Conservation (phyloP, 1,140 invertebrate species). For the Phortica variegata region DNA sequence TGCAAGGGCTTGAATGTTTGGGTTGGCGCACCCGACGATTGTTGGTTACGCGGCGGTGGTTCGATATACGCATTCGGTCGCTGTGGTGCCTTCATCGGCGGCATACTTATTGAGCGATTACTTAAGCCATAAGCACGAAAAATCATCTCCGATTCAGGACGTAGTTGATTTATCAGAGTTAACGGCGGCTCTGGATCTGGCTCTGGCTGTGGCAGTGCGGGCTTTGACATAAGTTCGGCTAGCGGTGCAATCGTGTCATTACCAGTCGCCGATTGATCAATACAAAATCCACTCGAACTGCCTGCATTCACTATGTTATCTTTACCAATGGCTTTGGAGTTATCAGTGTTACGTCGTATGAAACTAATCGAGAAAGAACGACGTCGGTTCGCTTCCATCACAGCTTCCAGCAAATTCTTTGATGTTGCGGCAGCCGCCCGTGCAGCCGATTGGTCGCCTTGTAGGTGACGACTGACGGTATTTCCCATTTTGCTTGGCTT, state of each 20-base stretch:
- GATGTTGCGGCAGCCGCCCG: conserved; percentile 9
- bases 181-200: not conserved
- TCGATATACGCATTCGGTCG: conserved; percentile 21
- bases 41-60: conserved; percentile 20
- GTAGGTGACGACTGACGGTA: too few species aligned
- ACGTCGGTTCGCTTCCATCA: conserved; percentile 25
- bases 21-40: conserved; percentile 3
- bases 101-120: conserved; percentile 27
- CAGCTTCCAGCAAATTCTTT: conserved; percentile 16
- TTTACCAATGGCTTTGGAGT: not conserved
- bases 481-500: not conserved
- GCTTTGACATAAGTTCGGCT: too few species aligned
- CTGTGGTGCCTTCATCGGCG: conserved; percentile 10
- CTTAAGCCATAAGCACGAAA: not conserved
- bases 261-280: conserved; percentile 4
- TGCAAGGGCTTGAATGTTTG: not conserved
- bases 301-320: not conserved
- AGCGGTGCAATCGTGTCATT: not conserved
- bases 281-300: conserved; percentile 9
- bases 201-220: not conserved
- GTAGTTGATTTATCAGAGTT: too few species aligned
- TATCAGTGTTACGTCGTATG: conserved; percentile 4
- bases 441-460: conserved; percentile 21
- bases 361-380: conserved; percentile 29
- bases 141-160: not conserved